Conservation (phyloP, 53 echinoderm and acorn worm genomes). For the Arbacia lixula region DNA sequence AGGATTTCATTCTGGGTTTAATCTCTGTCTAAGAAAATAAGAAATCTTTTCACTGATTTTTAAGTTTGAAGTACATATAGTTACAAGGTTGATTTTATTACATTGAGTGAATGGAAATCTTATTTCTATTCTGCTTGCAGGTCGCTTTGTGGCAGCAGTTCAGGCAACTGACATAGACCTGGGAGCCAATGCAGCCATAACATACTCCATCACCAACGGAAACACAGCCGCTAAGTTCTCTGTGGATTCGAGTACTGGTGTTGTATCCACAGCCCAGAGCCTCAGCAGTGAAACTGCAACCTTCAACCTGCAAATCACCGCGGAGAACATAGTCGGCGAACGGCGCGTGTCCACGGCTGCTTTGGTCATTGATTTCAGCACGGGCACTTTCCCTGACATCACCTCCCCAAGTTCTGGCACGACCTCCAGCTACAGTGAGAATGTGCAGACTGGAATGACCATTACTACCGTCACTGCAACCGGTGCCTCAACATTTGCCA, state of each 20-base stretch:
- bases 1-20: too few relatives aligned
- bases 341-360: slow-evolving; percentile 53
- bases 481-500: slow-evolving; percentile 61
- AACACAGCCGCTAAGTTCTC: slow-evolving; percentile 64
- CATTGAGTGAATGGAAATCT: too few relatives aligned
- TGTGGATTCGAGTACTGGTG: slow-evolving; percentile 70
- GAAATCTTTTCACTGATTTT: not conserved
- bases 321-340: slow-evolving; percentile 35
- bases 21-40: not conserved
- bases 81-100: too few relatives aligned
- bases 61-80: too few relatives aligned
- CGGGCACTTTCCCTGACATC: slow-evolving; percentile 73
- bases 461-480: slow-evolving; percentile 65
- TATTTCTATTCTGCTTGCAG: too few relatives aligned
- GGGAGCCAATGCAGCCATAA: slow-evolving; percentile 72
- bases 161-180: slow-evolving; percentile 74
- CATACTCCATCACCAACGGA: slow-evolving; percentile 79
- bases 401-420: slow-evolving; percentile 56
- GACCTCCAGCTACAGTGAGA: slow-evolving; percentile 62
- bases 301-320: slow-evolving; percentile 75
- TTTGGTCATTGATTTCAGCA: slow-evolving; percentile 50
- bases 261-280: slow-evolving; percentile 68
- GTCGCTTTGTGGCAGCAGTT: slow-evolving; percentile 75
- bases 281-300: slow-evolving; percentile 63
- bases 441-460: slow-evolving; percentile 44